These are phyloP conservation scores for Sarcophaga subvicina DNA, from an alignment of 2,888 invertebrate genomes.

Conservation along the genomic window DNA sequence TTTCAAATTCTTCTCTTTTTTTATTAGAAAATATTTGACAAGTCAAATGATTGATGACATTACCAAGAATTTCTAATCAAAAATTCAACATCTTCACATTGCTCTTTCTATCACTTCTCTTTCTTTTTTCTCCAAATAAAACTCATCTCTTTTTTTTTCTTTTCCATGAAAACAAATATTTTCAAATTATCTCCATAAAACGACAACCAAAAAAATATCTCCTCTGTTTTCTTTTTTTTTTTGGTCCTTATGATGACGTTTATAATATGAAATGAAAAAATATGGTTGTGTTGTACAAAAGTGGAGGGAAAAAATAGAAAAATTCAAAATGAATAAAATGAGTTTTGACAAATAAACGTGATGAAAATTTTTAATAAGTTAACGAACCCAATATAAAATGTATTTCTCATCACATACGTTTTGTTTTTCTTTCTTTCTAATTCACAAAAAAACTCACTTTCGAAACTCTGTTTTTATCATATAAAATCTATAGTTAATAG, in stretches of 20 bases:
- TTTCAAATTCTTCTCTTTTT: background rate
- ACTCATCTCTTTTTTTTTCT: background rate
- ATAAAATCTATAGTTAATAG: too few relatives aligned
- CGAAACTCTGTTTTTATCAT: too few relatives aligned
- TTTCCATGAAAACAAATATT: conserved; percentile 23
- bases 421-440: background rate
- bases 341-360: conserved; percentile 67
- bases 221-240: background rate
- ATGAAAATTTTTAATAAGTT: conserved; percentile 61
- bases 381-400: conserved; percentile 21
- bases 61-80: conserved; percentile 69
- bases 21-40: conserved; percentile 66
- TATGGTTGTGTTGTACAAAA: background rate
- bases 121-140: background rate
- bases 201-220: too few relatives aligned
- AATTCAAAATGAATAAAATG: conserved; percentile 58
- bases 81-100: conserved; percentile 51
- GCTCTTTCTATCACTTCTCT: background rate
- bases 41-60: conserved; percentile 77
- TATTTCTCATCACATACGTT: background rate
- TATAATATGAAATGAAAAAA: conserved; percentile 44
- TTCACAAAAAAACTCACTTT: background rate
- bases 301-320: conserved; percentile 13
- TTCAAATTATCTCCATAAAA: conserved; percentile 38
- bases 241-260: conserved; percentile 14